phyloP scores from a whole-genome alignment of 2,888 invertebrate genomes.

The Polyommatus iphigenia region DNA sequence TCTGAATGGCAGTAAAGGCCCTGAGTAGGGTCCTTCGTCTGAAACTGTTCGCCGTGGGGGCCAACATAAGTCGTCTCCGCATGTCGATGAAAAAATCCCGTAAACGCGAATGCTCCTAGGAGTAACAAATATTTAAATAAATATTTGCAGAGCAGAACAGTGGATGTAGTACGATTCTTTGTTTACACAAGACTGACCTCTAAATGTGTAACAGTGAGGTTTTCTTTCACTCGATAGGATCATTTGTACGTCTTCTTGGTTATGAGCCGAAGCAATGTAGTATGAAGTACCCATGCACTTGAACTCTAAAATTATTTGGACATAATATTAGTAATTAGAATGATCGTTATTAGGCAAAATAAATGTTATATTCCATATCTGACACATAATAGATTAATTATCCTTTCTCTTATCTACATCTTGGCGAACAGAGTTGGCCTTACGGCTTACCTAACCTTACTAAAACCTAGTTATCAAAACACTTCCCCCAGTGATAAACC shows the following conservation, averaged over 20 bases:
- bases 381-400: too few relatives aligned
- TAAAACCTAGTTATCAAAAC: too few relatives aligned
- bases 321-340: too few relatives aligned
- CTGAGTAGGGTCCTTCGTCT: slow-evolving; percentile 68
- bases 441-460: too few relatives aligned
- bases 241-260: slow-evolving; percentile 74
- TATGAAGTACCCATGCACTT: slow-evolving; percentile 75
- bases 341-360: too few relatives aligned
- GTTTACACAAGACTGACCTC: slow-evolving; percentile 51
- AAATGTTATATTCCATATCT: too few relatives aligned
- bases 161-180: not conserved
- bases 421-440: too few relatives aligned
- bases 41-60: slow-evolving; percentile 72
- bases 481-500: too few relatives aligned
- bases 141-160: not conserved
- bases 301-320: slow-evolving; percentile 54
- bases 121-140: not conserved
- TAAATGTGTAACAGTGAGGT: slow-evolving; percentile 72
- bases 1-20: slow-evolving; percentile 73
- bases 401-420: too few relatives aligned
- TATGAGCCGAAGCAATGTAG: slow-evolving; percentile 70
- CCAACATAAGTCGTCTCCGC: slow-evolving; percentile 72
- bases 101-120: slow-evolving; percentile 68
- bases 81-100: slow-evolving; percentile 71
- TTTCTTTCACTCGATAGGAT: slow-evolving; percentile 71